Base-by-base conservation (phyloP, 2,888 invertebrate genomes). In the Epiperipatus broadwayi region DNA sequence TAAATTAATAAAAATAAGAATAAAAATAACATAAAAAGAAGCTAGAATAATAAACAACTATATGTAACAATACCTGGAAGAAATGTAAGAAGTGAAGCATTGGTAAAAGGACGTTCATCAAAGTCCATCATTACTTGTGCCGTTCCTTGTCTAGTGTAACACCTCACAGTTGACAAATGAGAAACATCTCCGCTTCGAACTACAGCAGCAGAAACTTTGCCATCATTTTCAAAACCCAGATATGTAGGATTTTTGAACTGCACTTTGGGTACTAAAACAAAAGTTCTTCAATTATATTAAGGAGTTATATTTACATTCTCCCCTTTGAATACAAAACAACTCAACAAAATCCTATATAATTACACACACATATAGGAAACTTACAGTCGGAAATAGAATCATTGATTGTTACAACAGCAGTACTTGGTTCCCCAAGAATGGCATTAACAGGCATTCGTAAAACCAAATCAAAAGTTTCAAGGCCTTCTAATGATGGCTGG, bases 381-480 rank as follows among this genome's bases (percentile, higher is more conserved):
- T 52, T 47, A 59, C 59, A 44, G 43, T 59, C 59, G 5, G 56
- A 54, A 16, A 50, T 22, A 3, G 54, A 47, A 41, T 59, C 59
- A 41, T 56, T 53, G 38, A 59, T 58, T 32, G 48, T 47, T 16
- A 59, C 48, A 2, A 46, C 45, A 7, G 55, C 47, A 4, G 43
- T 44, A 20, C 48, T 49, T 4, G 56, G 59, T 28, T 51, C 49
- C 3, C 55, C 56, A 2, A 59, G 44, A n/a, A 48, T 43, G 29
- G 52, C 58, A 36, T 52, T 53, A 29, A 47, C 46, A 2, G 59
- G 58, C 49, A 52, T 50, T 2, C 52, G 47, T 20, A 60, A 50
- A 5, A 54, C 47, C 8, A 59, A 47, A 43, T 53, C 48, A 42
- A 59, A 58, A 2, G 46, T 50, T 47, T 59, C 58, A 3, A 46